A percentile compares a stretch with the other conserved stretches of the same genome.
Conservation (phyloP, 2,888 invertebrate species). For the Rhogogaster chlorosoma region DNA sequence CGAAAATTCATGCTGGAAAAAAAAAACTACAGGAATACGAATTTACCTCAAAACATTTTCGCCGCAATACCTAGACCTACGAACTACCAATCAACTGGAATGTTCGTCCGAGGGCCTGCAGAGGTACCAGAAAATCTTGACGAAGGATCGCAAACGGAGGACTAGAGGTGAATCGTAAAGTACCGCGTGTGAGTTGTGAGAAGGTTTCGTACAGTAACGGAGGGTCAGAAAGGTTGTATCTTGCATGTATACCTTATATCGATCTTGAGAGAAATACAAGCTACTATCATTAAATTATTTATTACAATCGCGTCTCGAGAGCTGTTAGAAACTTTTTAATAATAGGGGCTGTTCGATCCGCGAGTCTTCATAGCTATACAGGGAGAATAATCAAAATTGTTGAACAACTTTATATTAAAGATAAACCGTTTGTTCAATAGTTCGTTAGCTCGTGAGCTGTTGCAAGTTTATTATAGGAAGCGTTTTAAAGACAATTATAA, state of each 20-base stretch:
- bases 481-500: neutral
- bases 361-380: neutral
- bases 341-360: neutral
- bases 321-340: conserved; percentile 19
- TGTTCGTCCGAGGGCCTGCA: neutral
- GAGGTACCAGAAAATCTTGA: neutral
- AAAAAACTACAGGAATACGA: neutral
- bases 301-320: neutral
- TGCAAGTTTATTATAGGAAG: neutral
- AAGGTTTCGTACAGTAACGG: neutral
- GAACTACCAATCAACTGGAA: neutral
- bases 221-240: neutral
- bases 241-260: neutral
- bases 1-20: neutral
- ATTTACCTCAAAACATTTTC: neutral
- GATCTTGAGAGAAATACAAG: neutral
- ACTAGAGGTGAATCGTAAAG: neutral
- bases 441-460: neutral
- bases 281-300: neutral
- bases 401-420: neutral
- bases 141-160: neutral
- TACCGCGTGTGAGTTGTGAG: neutral
- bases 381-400: neutral
- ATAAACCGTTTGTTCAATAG: neutral
- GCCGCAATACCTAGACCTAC: neutral